Conservation (phyloP, 2,797 vertebrate genomes). For the Danio aesculapii region DNA sequence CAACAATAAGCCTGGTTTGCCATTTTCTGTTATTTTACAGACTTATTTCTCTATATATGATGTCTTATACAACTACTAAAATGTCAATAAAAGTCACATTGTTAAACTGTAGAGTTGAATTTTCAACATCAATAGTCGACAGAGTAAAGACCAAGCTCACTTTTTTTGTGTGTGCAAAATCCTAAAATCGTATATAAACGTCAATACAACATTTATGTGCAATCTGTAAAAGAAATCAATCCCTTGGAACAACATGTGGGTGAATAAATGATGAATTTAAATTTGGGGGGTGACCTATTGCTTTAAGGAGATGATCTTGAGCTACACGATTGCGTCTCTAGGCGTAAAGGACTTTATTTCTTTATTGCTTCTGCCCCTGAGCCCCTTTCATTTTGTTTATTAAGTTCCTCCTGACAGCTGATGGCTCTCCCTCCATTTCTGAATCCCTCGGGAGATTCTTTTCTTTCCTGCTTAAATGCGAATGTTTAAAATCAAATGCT, state of each 20-base stretch:
- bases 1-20: no score
- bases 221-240: neutral
- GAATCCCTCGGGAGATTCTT: conserved; percentile 30
- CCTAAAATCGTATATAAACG: neutral
- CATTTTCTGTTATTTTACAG: no score
- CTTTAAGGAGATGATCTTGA: conserved; percentile 14
- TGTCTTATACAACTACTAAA: no score
- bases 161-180: no score
- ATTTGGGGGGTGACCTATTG: neutral
- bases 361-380: conserved; percentile 35
- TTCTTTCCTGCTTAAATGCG: conserved; percentile 46
- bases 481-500: conserved; percentile 46
- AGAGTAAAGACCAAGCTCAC: no score
- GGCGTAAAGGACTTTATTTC: conserved; percentile 32
- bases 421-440: conserved; percentile 35
- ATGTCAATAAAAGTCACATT: no score
- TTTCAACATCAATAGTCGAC: no score
- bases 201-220: neutral
- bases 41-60: no score
- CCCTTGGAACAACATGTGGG: neutral
- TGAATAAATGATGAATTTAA: neutral
- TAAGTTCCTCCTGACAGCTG: conserved; percentile 51
- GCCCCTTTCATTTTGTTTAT: conserved; percentile 57
- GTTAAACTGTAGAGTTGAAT: no score
- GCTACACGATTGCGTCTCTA: conserved; percentile 31